phyloP scores from a whole-genome alignment of 2,888 invertebrate genomes.

The Lamellibrachia satsuma region DNA sequence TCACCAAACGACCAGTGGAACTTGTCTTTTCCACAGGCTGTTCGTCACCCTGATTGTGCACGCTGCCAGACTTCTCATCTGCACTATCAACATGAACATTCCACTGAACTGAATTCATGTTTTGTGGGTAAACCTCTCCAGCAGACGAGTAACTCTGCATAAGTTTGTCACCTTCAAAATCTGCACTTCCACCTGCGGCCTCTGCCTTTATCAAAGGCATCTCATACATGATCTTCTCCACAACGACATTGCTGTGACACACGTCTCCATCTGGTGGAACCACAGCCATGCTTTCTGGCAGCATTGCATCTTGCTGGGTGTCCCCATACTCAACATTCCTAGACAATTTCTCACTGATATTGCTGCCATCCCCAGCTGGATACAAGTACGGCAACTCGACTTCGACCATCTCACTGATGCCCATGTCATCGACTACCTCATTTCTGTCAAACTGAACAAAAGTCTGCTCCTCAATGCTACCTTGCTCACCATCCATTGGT shows the following conservation, averaged over 20 bases:
- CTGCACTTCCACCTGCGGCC: background rate
- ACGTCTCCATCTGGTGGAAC: background rate
- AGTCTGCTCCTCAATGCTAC: background rate
- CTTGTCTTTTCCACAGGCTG: background rate
- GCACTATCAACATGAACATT: background rate
- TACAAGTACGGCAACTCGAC: background rate
- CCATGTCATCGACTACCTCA: background rate
- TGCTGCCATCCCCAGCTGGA: background rate
- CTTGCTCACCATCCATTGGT: background rate
- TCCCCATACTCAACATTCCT: background rate
- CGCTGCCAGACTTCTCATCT: background rate
- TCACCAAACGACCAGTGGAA: background rate
- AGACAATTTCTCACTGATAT: background rate
- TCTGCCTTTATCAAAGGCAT: background rate
- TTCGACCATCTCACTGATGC: background rate
- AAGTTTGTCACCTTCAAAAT: background rate
- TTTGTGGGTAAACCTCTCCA: background rate
- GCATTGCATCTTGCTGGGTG: background rate
- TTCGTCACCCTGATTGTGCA: background rate
- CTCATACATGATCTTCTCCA: background rate
- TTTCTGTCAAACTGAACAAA: background rate
- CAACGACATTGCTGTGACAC: background rate
- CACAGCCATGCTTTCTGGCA: background rate
- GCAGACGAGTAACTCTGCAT: background rate
- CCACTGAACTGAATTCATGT: background rate